phyloP scores from a whole-genome alignment of 1,140 invertebrate species.

The Drosophila ananassae region DNA sequence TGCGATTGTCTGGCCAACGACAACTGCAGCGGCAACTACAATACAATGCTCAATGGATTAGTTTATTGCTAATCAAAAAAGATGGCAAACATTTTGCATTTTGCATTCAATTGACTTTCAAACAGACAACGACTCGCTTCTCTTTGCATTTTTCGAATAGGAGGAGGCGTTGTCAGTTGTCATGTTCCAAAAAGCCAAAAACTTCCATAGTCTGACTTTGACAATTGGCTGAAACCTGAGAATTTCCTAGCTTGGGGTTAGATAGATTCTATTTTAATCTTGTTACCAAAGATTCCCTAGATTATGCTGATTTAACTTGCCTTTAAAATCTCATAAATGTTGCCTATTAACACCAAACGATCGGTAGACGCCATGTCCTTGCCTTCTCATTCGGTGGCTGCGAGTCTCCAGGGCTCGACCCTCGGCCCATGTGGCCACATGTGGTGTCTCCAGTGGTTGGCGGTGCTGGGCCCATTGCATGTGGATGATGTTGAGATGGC shows the following conservation, averaged over 20 bases:
- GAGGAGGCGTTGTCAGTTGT: slow-evolving; percentile 10
- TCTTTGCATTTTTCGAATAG: slow-evolving; percentile 14
- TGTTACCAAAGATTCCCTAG: background rate
- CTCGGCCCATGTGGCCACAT: slow-evolving; percentile 32
- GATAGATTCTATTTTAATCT: slow-evolving; percentile 26
- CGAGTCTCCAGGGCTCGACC: slow-evolving; percentile 7
- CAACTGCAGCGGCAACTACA: slow-evolving; percentile 32
- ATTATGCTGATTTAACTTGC: background rate
- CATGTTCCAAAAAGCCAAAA: background rate
- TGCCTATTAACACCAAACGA: slow-evolving; percentile 6
- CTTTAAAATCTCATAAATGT: slow-evolving; percentile 15
- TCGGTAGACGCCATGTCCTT: background rate
- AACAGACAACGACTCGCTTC: slow-evolving; percentile 60
- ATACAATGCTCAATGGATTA: slow-evolving; percentile 52
- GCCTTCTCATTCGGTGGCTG: background rate
- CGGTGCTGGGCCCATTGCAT: slow-evolving; percentile 7
- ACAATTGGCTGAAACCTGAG: slow-evolving; percentile 28
- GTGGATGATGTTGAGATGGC: slow-evolving; percentile 33
- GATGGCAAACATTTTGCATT: slow-evolving; percentile 55
- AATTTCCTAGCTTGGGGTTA: background rate
- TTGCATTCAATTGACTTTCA: slow-evolving; percentile 77
- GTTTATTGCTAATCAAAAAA: slow-evolving; percentile 77
- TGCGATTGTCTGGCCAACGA: slow-evolving; percentile 33
- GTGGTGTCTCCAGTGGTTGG: slow-evolving; percentile 14
- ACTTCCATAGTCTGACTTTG: slow-evolving; percentile 37